Evolutionary conservation across 2,113 vertebrate genomes (phyloP).

Genomic region (Neolamprologus sp.): DNA sequence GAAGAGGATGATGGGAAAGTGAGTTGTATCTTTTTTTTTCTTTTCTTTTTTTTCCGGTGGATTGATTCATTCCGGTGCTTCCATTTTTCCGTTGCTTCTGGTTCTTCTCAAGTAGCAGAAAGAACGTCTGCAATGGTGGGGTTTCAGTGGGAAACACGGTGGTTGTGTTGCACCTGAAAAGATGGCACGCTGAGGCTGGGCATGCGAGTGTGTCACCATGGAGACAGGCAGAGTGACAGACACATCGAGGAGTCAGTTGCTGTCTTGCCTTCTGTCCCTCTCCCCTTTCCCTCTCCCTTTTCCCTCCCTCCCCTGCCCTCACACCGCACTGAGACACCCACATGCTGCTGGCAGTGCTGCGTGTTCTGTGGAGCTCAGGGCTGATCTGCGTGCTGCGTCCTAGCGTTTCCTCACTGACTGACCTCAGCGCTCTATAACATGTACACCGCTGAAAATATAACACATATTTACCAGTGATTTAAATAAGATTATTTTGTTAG

Average conservation of each 20-base stretch:
- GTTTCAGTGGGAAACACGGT: not conserved
- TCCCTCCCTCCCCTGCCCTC: not conserved
- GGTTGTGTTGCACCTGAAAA: constrained; percentile 13
- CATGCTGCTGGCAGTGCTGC: not conserved
- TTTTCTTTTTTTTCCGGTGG: not conserved
- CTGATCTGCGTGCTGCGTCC: not conserved
- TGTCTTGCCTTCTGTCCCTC: constrained; percentile 13
- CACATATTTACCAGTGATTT: not conserved
- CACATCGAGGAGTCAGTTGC: constrained; percentile 15
- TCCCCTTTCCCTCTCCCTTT: not conserved
- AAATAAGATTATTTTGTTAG: not conserved
- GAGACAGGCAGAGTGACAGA: constrained; percentile 42
- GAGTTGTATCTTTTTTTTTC: constrained; percentile 29
- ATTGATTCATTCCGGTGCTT: not conserved
- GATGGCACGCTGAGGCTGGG: constrained; percentile 1
- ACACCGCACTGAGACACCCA: constrained; percentile 1
- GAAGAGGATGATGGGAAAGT: constrained; percentile 87
- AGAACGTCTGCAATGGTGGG: not conserved
- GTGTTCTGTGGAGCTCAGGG: not conserved
- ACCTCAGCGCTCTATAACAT: not conserved
- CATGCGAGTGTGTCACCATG: constrained; percentile 29
- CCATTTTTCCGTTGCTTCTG: not conserved
- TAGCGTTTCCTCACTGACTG: not conserved
- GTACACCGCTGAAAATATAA: not conserved
- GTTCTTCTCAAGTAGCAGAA: not conserved